Evolutionary conservation across 2,888 invertebrate species (phyloP).

Genomic region (Trilocha varians): DNA sequence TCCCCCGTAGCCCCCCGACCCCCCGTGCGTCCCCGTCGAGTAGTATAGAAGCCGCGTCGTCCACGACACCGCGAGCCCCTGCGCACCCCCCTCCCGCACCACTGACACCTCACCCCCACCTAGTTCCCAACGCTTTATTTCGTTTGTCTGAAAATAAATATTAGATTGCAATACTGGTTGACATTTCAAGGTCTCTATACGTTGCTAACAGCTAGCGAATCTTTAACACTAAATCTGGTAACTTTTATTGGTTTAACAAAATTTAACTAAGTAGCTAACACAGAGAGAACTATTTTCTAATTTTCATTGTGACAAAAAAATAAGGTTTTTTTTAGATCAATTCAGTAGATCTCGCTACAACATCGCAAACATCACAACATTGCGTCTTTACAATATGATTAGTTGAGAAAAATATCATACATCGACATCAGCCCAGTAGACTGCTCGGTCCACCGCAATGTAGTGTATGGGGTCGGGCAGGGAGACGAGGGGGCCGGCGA

Average conservation of each 20-base stretch:
- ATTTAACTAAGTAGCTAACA: no score
- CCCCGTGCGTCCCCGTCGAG: slow-evolving; percentile 71
- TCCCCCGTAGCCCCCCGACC: no score
- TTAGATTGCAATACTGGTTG: no score
- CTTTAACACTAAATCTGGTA: no score
- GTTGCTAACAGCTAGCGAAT: no score
- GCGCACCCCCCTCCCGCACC: slow-evolving; percentile 80
- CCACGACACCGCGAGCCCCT: slow-evolving; percentile 89
- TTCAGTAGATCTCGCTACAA: no score
- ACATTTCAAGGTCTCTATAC: no score
- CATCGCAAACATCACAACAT: not conserved
- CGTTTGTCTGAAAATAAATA: slow-evolving; percentile 65
- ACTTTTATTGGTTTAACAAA: no score
- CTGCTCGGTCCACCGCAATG: slow-evolving; percentile 74
- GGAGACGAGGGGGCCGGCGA: slow-evolving; percentile 80
- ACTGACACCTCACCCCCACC: slow-evolving; percentile 66
- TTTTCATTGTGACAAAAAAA: no score
- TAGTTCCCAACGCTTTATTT: slow-evolving; percentile 79
- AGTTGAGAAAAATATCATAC: slow-evolving; percentile 25
- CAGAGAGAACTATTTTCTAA: no score
- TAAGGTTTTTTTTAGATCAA: no score
- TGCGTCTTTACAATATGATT: no score
- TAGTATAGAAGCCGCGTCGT: slow-evolving; percentile 83
- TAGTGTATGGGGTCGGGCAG: slow-evolving; percentile 82
- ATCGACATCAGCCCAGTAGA: slow-evolving; percentile 86